Evolutionary conservation across 2,797 vertebrate species (phyloP).

Genomic region (Ctenopoma kingsleyae): DNA sequence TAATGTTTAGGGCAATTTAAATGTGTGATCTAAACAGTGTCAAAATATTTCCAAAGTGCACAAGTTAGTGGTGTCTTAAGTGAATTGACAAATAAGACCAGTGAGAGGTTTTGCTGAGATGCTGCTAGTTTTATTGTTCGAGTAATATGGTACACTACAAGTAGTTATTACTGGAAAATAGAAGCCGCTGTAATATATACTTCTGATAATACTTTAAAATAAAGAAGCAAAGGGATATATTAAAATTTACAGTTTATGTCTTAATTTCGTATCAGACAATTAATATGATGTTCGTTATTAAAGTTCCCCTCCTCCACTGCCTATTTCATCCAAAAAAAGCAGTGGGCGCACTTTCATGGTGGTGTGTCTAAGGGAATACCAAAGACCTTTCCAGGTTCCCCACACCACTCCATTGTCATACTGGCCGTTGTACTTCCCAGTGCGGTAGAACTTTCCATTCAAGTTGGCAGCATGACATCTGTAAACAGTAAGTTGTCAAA

Average conservation of each 20-base stretch:
- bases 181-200: not conserved
- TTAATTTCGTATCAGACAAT: not conserved
- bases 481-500: constrained; percentile 14
- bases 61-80: not conserved
- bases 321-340: constrained; percentile 82
- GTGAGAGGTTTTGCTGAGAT: constrained; percentile 42
- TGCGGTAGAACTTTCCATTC: constrained; percentile 89
- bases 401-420: constrained; percentile 90
- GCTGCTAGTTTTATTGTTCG: constrained; percentile 66
- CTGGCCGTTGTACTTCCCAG: constrained; percentile 84
- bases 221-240: constrained; percentile 35
- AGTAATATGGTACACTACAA: constrained; percentile 36
- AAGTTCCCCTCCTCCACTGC: constrained; percentile 86
- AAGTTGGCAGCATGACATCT: constrained; percentile 92
- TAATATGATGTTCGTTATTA: constrained; percentile 33
- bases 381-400: constrained; percentile 90
- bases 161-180: constrained; percentile 20
- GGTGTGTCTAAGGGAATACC: constrained; percentile 92
- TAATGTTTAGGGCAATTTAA: constrained; percentile 13
- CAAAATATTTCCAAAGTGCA: not conserved
- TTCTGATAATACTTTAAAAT: constrained; percentile 19
- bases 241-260: constrained; percentile 18
- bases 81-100: constrained; percentile 20
- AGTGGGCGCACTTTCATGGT: constrained; percentile 90
- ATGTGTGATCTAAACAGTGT: constrained; percentile 14